Percentiles rank a stretch among this genome's conserved stretches.
These are phyloP conservation scores for Cephus pygmeus DNA, from an alignment of 2,888 invertebrate species.

Conservation along the genomic window DNA sequence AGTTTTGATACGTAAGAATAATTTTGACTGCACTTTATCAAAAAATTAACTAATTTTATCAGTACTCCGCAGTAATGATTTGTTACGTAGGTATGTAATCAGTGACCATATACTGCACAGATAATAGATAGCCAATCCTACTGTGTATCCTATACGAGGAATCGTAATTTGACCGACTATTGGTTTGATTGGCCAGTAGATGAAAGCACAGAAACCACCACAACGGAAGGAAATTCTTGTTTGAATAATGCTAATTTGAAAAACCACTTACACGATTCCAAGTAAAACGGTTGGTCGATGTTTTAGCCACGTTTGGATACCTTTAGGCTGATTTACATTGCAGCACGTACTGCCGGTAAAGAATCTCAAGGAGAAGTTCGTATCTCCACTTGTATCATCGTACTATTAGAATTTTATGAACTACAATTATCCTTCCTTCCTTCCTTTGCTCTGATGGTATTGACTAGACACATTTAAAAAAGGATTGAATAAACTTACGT, in stretches of 20 bases:
- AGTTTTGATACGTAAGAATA: background rate
- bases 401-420: background rate
- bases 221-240: background rate
- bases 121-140: background rate
- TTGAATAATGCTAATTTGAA: constrained; percentile 23
- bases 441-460: background rate
- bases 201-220: background rate
- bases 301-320: constrained; percentile 1
- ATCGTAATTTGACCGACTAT: background rate
- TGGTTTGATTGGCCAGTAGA: background rate
- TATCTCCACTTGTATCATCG: background rate
- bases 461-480: background rate
- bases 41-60: background rate
- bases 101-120: background rate
- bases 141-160: background rate
- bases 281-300: constrained; percentile 17
- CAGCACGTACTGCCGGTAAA: background rate
- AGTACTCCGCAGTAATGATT: background rate
- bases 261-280: constrained; percentile 18
- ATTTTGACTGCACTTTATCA: background rate
- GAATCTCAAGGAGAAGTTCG: background rate
- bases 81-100: background rate
- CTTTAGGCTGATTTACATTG: background rate
- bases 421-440: background rate
- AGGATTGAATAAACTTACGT: background rate